Evolutionary conservation across 2,797 vertebrate species (phyloP).

Genomic region (Sciurus carolinensis): DNA sequence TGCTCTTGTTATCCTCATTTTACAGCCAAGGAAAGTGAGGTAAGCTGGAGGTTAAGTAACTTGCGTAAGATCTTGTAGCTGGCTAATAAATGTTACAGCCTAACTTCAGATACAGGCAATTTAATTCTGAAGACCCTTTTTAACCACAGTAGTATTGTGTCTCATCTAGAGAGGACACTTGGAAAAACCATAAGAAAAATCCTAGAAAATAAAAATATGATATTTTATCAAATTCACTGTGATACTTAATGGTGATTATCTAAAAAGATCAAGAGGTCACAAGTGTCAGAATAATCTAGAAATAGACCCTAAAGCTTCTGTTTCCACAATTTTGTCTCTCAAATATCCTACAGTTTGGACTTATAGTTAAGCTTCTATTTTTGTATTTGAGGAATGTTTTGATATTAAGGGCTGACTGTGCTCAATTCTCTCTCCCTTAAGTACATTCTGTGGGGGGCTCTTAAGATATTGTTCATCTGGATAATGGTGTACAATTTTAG

Average conservation of each 20-base stretch:
- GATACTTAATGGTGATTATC: not conserved
- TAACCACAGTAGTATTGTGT: not conserved
- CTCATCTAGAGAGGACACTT: not conserved
- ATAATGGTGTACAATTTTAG: slow-evolving; percentile 49
- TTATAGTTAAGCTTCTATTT: not conserved
- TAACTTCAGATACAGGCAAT: not conserved
- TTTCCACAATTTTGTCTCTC: not conserved
- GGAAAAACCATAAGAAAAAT: not conserved
- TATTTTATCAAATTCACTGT: not conserved
- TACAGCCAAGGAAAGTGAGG: slow-evolving; percentile 41
- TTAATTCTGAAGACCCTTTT: slow-evolving; percentile 15
- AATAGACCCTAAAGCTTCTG: not conserved
- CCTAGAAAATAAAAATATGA: not conserved
- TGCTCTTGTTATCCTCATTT: not conserved
- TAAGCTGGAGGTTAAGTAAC: not conserved
- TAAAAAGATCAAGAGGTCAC: not conserved
- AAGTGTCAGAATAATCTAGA: not conserved
- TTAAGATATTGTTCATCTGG: slow-evolving; percentile 51
- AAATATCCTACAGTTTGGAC: not conserved
- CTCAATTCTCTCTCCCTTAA: not conserved
- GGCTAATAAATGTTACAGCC: not conserved
- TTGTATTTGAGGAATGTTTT: slow-evolving; percentile 37
- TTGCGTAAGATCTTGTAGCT: not conserved
- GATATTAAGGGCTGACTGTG: slow-evolving; percentile 25
- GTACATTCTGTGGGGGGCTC: not conserved